Evolutionary conservation across 2,797 vertebrate species (phyloP).

Genomic region (Vipera latastei): DNA sequence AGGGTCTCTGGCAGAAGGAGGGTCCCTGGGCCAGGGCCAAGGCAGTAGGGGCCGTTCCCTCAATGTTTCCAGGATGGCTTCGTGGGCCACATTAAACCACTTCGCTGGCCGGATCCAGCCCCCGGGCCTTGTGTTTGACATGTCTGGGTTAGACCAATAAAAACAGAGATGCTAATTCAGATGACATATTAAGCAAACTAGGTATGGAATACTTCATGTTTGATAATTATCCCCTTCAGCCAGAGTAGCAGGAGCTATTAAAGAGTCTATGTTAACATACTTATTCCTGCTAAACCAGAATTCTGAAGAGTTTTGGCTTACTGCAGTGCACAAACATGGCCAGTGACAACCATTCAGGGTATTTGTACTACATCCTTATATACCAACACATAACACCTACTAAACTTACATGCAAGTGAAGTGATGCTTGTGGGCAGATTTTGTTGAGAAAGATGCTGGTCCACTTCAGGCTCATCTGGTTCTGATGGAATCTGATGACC

Average conservation of each 20-base stretch:
- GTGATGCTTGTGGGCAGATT: conserved; percentile 83
- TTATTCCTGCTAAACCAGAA: not conserved
- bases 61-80: too few relatives aligned
- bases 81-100: too few relatives aligned
- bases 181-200: not conserved
- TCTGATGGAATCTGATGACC: conserved; percentile 75
- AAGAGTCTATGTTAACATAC: not conserved
- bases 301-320: not conserved
- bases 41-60: too few relatives aligned
- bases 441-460: conserved; percentile 80
- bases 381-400: rapidly evolving
- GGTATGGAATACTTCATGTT: not conserved
- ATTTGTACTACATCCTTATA: not conserved
- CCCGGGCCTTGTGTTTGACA: too few relatives aligned
- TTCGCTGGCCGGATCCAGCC: too few relatives aligned
- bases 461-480: conserved; percentile 81
- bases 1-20: too few relatives aligned
- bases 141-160: not conserved
- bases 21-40: too few relatives aligned
- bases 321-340: not conserved
- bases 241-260: not conserved
- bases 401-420: conserved; percentile 86
- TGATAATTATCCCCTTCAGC: not conserved
- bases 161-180: not conserved
- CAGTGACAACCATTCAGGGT: not conserved